Conservation (phyloP, 2,888 invertebrate genomes). For the Calephelis perditalis region DNA sequence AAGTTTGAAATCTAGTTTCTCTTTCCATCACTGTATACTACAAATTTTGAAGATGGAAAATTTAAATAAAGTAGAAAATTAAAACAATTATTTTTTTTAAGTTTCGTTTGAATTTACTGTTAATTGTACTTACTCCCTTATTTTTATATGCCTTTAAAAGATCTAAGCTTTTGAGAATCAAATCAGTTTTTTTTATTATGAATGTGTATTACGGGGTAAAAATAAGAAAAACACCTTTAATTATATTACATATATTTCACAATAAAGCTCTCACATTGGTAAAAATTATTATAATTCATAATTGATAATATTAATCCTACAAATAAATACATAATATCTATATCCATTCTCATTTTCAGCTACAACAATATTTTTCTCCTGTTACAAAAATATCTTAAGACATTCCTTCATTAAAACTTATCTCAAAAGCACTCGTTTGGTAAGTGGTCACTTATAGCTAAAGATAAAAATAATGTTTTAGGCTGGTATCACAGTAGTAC, state of each 20-base stretch:
- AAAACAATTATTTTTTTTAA: too few relatives aligned
- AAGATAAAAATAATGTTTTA: neutral
- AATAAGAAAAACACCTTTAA: constrained; percentile 11
- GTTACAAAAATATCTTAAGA: constrained; percentile 20
- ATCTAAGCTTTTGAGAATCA: too few relatives aligned
- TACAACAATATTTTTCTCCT: constrained; percentile 6
- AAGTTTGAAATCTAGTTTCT: too few relatives aligned
- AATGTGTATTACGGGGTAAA: neutral
- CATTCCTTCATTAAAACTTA: constrained; percentile 19
- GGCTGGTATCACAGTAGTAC: too few relatives aligned
- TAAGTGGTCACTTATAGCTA: constrained; percentile 10
- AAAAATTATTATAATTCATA: constrained; percentile 22
- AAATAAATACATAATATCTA: constrained; percentile 18
- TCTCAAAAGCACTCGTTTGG: constrained; percentile 17
- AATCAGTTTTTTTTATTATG: too few relatives aligned
- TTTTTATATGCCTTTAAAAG: too few relatives aligned
- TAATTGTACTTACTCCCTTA: too few relatives aligned
- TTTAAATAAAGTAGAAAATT: too few relatives aligned
- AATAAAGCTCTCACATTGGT: constrained; percentile 36
- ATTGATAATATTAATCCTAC: constrained; percentile 9
- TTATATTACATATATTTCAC: constrained; percentile 28
- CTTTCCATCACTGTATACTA: too few relatives aligned
- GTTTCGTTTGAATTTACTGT: too few relatives aligned
- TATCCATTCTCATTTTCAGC: constrained; percentile 6
- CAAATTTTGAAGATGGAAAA: too few relatives aligned